Evolutionary conservation across 1,140 invertebrate genomes (phyloP).

Genomic region (Brachionus sp.): DNA sequence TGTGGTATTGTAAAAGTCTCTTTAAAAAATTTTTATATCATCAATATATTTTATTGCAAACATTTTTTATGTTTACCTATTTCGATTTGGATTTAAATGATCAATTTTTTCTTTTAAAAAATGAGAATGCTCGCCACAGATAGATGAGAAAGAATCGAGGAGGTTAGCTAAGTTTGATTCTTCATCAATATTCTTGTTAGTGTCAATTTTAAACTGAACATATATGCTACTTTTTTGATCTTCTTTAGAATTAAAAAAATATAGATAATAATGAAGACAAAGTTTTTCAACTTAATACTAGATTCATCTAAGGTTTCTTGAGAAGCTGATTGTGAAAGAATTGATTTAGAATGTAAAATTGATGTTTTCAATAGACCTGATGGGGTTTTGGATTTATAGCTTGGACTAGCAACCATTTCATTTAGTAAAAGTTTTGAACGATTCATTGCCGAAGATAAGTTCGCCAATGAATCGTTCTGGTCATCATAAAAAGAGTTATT

Average conservation of each 20-base stretch:
- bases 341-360: not conserved
- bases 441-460: conserved; percentile 35
- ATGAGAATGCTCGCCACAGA: conserved; percentile 12
- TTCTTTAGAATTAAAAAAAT: not conserved
- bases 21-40: not conserved
- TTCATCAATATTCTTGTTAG: conserved; percentile 30
- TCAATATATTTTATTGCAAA: not conserved
- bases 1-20: not conserved
- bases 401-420: conserved; percentile 18
- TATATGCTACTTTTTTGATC: conserved; percentile 40
- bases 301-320: not conserved
- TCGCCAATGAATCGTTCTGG: conserved; percentile 29
- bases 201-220: conserved; percentile 43
- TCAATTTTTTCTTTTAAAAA: conserved; percentile 29
- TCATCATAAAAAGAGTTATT: conserved; percentile 30
- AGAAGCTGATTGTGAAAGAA: not conserved
- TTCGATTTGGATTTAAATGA: conserved; percentile 7
- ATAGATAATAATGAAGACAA: not conserved
- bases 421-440: conserved; percentile 31
- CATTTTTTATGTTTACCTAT: not conserved
- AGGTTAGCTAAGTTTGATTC: conserved; percentile 35
- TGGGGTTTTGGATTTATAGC: not conserved
- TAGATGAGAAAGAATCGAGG: not conserved
- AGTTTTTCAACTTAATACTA: not conserved
- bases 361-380: conserved; percentile 1